Conservation (phyloP, 2,888 invertebrate species). For the Sepioteuthis lessoniana region DNA sequence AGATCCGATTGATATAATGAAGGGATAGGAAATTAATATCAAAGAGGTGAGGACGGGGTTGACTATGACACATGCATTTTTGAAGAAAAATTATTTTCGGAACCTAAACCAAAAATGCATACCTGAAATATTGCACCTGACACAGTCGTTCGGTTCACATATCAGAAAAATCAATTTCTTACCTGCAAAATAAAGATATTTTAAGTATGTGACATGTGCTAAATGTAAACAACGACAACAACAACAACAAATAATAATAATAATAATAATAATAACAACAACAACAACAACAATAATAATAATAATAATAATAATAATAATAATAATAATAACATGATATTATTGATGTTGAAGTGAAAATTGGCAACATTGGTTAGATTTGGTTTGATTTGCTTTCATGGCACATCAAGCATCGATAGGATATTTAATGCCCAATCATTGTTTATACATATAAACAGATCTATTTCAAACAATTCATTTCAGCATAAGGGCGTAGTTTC, state of each 20-base stretch:
- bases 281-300: too few relatives aligned
- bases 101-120: background rate
- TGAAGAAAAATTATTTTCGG: background rate
- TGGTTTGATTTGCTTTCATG: too few relatives aligned
- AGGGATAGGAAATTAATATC: background rate
- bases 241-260: background rate
- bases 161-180: conserved; percentile 4
- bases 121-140: conserved; percentile 8
- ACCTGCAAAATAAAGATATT: background rate
- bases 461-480: too few relatives aligned
- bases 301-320: too few relatives aligned
- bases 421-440: too few relatives aligned
- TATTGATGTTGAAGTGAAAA: too few relatives aligned
- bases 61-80: background rate
- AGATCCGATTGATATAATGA: background rate
- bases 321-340: too few relatives aligned
- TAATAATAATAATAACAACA: background rate
- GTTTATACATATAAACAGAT: too few relatives aligned
- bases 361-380: too few relatives aligned
- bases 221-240: background rate
- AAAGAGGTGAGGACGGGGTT: background rate
- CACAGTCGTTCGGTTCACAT: background rate
- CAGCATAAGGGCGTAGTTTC: too few relatives aligned
- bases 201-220: background rate
- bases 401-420: too few relatives aligned